Evolutionary conservation across 1,140 invertebrate genomes (phyloP), one percentile per base, ranked within the genome.

Genomic region (Heliconius hewitsoni): DNA sequence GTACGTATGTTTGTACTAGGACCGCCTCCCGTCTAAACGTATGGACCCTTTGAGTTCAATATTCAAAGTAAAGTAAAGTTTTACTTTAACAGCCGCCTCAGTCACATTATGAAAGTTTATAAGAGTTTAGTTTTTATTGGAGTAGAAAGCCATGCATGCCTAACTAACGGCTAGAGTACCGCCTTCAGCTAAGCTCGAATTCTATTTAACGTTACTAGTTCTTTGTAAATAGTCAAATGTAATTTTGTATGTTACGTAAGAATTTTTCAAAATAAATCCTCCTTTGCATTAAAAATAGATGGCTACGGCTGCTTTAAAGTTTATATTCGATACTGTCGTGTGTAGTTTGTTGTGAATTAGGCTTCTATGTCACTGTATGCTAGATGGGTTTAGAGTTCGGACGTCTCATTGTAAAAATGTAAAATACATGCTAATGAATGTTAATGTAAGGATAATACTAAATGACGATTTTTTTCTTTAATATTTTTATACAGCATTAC

Each of bases 401-500:
- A 90, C 83, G 88, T 92, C 85, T 92, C 89, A 93, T 90, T 94
- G 93, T 94, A 94, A 91, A 94, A 94, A 94, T 94, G 93, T 94
- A 94, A 93, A 90, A 93, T 93, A 94, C 86, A 91, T 88, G 89
- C 91, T 90, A 90, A 89, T 92, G 86, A 91, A 91, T 91, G 91
- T 93, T 93, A 91, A 83, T 87, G 86, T 89, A 91, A 90, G 87
- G 83, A 85, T 92, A 90, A 91, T 92, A 89, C 84, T 90, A 89
- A 91, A 88, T 89, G 88, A 93, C 88, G 88, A 93, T 91, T 92
- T 92, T 52, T 94, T 93, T 86, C 93, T 94, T 93, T 93, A 94
- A 92, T 94, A 93, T 94, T 93, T 94, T 94, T 93, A 93, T 94
- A 94, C 93, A 93, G 91, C 91, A 93, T 94, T 90, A 93, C 89